phyloP scores from a whole-genome alignment of 2,113 vertebrate genomes.

The Chionis minor region DNA sequence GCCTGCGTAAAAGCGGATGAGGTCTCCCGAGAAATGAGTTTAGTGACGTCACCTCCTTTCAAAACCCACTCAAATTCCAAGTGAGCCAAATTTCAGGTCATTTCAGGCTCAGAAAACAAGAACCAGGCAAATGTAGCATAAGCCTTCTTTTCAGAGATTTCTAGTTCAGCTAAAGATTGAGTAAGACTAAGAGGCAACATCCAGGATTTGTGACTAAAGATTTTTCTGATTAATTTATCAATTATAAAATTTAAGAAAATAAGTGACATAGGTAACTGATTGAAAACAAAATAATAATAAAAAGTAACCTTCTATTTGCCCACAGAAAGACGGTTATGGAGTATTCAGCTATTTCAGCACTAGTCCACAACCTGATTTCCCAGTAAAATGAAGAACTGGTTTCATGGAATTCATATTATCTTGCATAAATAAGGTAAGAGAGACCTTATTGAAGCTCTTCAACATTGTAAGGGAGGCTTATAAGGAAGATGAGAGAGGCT shows the following conservation, averaged over 20 bases:
- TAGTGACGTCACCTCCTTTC: conserved; percentile 8
- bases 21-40: conserved; percentile 18
- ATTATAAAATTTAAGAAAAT: not conserved
- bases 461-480: not conserved
- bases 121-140: not conserved
- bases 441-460: not conserved
- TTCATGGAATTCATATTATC: not conserved
- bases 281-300: not conserved
- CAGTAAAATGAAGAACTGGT: not conserved
- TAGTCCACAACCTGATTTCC: not conserved
- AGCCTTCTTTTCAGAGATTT: not conserved
- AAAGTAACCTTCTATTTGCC: not conserved
- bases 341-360: not conserved
- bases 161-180: not conserved
- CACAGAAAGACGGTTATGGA: not conserved
- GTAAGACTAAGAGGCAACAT: not conserved
- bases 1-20: conserved; percentile 5
- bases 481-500: not conserved
- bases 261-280: not conserved
- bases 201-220: not conserved
- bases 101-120: conserved; percentile 33
- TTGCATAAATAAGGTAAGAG: rapidly evolving
- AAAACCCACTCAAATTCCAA: not conserved
- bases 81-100: conserved; percentile 18
- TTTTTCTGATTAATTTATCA: not conserved